Evolutionary conservation across 2,113 vertebrate genomes (phyloP).

Genomic region (Myrmecophaga tridactyla): DNA sequence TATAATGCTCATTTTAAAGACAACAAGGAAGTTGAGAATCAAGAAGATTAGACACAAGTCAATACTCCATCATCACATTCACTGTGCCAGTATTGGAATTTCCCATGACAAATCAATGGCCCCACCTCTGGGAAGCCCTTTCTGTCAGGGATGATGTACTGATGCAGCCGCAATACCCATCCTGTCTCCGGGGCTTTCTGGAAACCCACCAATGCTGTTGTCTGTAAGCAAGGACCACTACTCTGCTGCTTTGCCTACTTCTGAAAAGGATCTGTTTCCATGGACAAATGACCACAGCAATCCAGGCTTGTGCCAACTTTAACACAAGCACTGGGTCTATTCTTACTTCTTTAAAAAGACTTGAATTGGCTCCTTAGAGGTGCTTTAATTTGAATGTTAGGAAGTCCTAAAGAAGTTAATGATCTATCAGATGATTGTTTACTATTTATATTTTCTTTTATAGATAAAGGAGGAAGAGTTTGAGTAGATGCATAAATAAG

Average conservation of each 20-base stretch:
- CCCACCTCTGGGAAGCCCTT: no score
- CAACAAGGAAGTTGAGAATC: neutral
- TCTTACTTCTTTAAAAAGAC: neutral
- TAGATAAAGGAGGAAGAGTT: neutral
- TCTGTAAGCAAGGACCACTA: neutral
- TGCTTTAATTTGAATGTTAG: neutral
- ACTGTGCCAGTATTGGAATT: accelerated
- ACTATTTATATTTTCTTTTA: neutral
- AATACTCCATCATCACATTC: no score
- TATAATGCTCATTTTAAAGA: neutral
- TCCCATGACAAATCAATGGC: no score
- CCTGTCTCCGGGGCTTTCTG: neutral
- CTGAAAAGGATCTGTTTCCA: neutral
- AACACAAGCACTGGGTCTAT: neutral
- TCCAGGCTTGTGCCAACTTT: neutral
- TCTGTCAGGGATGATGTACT: neutral
- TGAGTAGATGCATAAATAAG: neutral
- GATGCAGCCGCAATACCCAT: neutral
- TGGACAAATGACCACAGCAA: accelerated
- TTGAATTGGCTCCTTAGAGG: neutral
- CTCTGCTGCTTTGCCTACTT: neutral
- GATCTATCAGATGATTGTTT: neutral
- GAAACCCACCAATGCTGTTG: neutral
- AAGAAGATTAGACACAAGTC: neutral
- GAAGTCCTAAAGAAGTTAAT: neutral